phyloP scores from a whole-genome alignment of 2,113 vertebrate species.

The Athene cunicularia region DNA sequence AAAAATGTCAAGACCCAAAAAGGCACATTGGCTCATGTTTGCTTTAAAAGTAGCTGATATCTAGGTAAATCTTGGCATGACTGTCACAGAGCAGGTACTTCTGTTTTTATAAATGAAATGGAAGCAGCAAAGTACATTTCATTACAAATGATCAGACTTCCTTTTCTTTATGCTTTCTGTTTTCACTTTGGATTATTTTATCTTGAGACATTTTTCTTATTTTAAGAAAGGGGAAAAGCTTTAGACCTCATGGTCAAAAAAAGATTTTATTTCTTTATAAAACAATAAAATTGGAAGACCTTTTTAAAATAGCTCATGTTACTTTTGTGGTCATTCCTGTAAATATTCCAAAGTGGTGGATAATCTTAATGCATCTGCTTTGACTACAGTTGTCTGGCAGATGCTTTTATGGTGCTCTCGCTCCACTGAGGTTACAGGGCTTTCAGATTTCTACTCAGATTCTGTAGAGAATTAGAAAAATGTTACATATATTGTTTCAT shows the following conservation, averaged over 20 bases:
- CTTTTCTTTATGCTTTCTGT: not conserved
- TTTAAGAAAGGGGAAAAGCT: not conserved
- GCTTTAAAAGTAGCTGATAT: not conserved
- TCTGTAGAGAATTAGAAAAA: conserved; percentile 41
- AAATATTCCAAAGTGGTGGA: conserved; percentile 41
- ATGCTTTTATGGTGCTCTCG: conserved; percentile 60
- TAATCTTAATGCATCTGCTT: conserved; percentile 45
- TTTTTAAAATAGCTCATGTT: not conserved
- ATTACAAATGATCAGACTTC: not conserved
- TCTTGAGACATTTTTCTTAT: not conserved
- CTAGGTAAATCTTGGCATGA: not conserved
- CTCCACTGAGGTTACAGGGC: conserved; percentile 46
- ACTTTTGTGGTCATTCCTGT: not conserved
- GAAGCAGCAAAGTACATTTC: not conserved
- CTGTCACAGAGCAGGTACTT: not conserved
- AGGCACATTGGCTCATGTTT: not conserved
- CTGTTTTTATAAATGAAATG: not conserved
- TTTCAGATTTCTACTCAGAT: conserved; percentile 60
- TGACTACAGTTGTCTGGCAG: conserved; percentile 1
- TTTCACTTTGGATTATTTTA: not conserved
- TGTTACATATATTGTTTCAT: conserved; percentile 53
- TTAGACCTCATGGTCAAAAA: not conserved
- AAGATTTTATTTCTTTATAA: not conserved
- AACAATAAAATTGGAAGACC: conserved; percentile 1
- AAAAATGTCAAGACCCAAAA: not conserved